phyloP scores from a whole-genome alignment of 2,888 invertebrate genomes.

The Zaprionus obscuricornis region DNA sequence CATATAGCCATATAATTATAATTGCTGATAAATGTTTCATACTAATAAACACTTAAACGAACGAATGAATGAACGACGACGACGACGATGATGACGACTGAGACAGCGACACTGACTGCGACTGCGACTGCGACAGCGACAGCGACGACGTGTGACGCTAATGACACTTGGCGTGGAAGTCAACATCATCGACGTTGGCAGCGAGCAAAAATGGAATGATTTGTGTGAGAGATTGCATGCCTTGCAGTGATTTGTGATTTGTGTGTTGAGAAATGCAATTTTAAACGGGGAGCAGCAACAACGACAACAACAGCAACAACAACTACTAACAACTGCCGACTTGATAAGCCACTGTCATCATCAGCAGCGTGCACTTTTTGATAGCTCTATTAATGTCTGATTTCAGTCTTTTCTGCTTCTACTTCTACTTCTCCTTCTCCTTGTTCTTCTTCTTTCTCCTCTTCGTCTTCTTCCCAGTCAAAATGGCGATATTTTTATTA shows the following conservation, averaged over 20 bases:
- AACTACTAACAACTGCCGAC: conserved; percentile 37
- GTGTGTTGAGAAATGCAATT: conserved; percentile 77
- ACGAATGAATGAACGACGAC: conserved; percentile 46
- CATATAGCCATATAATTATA: conserved; percentile 77
- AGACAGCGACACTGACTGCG: too few species aligned
- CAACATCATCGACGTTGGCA: conserved; percentile 6
- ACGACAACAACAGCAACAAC: conserved; percentile 28
- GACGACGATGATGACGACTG: conserved; percentile 11
- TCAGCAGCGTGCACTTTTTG: conserved; percentile 59
- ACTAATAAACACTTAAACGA: conserved; percentile 74
- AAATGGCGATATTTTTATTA: conserved; percentile 50
- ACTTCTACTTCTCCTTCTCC: conserved; percentile 5
- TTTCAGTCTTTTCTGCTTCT: not conserved
- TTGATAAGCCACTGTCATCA: conserved; percentile 67
- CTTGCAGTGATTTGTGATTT: conserved; percentile 74
- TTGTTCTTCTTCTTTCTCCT: not conserved
- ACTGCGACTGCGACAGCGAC: conserved; percentile 9
- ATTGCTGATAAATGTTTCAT: conserved; percentile 81
- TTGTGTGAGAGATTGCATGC: conserved; percentile 78
- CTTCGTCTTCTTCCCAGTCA: conserved; percentile 18
- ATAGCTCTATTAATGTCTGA: conserved; percentile 66
- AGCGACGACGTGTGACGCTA: conserved; percentile 70
- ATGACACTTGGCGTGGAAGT: conserved; percentile 66
- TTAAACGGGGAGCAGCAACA: conserved; percentile 57
- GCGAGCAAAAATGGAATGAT: conserved; percentile 69